Percentiles rank a stretch among this genome's conserved stretches.
Evolutionary conservation across 2,113 vertebrate species (phyloP).

Genomic region (Shinisaurus crocodilurus): DNA sequence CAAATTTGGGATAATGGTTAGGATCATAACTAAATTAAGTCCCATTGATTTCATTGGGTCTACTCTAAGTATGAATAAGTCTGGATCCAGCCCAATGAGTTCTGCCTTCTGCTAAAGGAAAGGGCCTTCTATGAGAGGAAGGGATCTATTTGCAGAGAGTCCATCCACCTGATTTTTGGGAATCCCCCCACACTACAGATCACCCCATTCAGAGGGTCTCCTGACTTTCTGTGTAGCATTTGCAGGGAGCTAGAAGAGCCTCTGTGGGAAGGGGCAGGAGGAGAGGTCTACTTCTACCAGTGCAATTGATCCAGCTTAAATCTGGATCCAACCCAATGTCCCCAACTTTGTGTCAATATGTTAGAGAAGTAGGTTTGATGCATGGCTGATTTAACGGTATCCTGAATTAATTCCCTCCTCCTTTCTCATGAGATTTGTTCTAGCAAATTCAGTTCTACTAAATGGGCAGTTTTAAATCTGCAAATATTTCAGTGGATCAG

Average conservation of each 20-base stretch:
- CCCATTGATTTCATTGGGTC: not conserved
- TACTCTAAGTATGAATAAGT: not conserved
- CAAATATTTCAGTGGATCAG: not conserved
- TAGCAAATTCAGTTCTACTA: not conserved
- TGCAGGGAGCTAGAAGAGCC: no score
- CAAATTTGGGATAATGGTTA: not conserved
- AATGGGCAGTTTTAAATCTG: not conserved
- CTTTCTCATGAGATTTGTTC: not conserved
- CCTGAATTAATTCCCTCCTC: not conserved
- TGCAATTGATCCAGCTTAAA: no score
- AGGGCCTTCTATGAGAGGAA: no score
- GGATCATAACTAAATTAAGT: not conserved
- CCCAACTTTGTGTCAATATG: not conserved
- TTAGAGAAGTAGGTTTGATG: not conserved
- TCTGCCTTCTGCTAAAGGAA: no score
- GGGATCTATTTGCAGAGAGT: no score
- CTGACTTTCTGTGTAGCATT: no score
- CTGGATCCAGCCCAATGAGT: not conserved
- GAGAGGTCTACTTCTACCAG: no score
- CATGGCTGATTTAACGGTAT: not conserved
- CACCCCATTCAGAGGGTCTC: no score
- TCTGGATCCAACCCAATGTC: not conserved
- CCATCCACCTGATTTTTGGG: no score
- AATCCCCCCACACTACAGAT: no score
- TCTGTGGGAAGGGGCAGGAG: no score